Conservation (phyloP, 2,888 invertebrate species). For the Conchocele bisecta region DNA sequence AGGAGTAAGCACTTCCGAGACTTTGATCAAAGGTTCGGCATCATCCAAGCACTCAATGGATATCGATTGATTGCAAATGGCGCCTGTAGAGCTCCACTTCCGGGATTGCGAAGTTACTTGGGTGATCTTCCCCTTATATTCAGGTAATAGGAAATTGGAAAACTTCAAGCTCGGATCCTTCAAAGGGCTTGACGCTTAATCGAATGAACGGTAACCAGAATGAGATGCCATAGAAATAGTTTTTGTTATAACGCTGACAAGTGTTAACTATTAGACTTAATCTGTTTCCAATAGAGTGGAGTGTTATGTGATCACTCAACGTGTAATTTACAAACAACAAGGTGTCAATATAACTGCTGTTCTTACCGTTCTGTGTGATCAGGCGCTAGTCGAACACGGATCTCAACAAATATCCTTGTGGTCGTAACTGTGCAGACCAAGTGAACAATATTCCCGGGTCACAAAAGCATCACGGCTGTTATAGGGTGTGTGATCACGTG, state of each 20-base stretch:
- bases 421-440: too few relatives aligned
- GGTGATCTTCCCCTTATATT: conserved; percentile 47
- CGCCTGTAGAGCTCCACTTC: conserved; percentile 51
- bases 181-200: conserved; percentile 52
- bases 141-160: conserved; percentile 58
- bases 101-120: conserved; percentile 51
- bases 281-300: conserved; percentile 16
- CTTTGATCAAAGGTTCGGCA: conserved; percentile 53
- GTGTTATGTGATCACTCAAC: too few relatives aligned
- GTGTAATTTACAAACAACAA: too few relatives aligned
- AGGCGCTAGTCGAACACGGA: too few relatives aligned
- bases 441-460: too few relatives aligned
- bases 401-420: too few relatives aligned
- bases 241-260: conserved; percentile 55
- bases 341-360: too few relatives aligned
- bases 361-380: too few relatives aligned
- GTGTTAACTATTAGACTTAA: conserved; percentile 46
- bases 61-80: conserved; percentile 59
- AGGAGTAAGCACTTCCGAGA: conserved; percentile 60
- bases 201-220: conserved; percentile 44
- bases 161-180: conserved; percentile 48
- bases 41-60: conserved; percentile 51
- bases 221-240: conserved; percentile 51
- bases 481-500: too few relatives aligned
- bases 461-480: too few relatives aligned